These are phyloP conservation scores for Spheniscus mendiculus DNA, from an alignment of 2,113 vertebrate genomes.

Conservation along the genomic window DNA sequence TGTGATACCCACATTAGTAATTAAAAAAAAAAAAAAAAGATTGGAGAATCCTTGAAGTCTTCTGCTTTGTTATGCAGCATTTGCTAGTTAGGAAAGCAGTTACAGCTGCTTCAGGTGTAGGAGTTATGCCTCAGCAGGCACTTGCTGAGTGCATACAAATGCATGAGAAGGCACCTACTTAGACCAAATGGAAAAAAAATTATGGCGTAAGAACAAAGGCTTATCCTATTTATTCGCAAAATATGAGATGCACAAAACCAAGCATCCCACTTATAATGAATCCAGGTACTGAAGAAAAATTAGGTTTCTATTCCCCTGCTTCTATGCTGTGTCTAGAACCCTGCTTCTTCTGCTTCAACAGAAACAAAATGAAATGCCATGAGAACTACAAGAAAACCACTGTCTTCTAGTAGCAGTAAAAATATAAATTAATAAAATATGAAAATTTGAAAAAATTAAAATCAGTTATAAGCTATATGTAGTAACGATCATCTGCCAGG, in stretches of 20 bases:
- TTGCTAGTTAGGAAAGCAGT: background rate
- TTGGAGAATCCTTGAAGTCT: background rate
- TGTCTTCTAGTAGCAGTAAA: background rate
- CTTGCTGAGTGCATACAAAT: background rate
- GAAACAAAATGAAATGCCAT: background rate
- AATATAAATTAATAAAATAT: background rate
- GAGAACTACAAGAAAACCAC: background rate
- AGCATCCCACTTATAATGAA: background rate
- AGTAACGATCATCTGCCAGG: background rate
- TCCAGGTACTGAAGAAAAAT: background rate
- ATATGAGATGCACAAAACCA: background rate
- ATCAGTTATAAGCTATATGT: background rate
- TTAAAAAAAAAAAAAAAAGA: background rate
- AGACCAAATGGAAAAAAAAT: background rate
- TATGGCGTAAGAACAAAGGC: background rate
- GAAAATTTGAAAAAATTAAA: fast-evolving
- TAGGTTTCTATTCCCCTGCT: background rate
- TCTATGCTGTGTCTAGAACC: background rate
- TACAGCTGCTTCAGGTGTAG: background rate
- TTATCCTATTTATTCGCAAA: background rate
- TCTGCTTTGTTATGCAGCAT: background rate
- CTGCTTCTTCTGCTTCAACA: background rate
- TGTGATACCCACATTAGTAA: background rate
- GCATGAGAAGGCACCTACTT: background rate
- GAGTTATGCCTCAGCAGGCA: background rate